phyloP scores from a whole-genome alignment of 2,113 vertebrate species.

The Halcyon senegalensis region DNA sequence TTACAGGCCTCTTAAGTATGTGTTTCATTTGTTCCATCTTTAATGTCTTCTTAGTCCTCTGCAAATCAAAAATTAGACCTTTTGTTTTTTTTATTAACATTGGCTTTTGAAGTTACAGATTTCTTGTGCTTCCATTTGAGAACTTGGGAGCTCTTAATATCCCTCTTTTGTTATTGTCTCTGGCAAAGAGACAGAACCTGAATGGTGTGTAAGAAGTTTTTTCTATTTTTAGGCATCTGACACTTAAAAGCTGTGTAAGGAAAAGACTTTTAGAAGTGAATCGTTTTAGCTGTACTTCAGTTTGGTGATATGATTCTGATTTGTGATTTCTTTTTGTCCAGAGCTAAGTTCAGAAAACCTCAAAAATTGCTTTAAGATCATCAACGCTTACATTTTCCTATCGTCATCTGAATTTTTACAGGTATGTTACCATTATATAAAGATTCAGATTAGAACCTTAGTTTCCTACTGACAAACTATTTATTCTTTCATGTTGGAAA shows the following conservation, averaged over 20 bases:
- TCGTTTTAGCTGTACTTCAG: neutral
- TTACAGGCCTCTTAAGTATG: neutral
- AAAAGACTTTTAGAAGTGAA: neutral
- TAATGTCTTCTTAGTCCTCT: neutral
- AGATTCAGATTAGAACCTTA: neutral
- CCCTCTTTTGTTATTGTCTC: neutral
- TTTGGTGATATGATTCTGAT: neutral
- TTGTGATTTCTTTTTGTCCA: conserved; percentile 72
- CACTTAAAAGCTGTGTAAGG: neutral
- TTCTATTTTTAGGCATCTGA: neutral
- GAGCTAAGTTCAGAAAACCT: conserved; percentile 95
- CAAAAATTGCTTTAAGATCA: conserved; percentile 94
- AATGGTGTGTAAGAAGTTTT: neutral
- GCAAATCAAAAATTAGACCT: neutral
- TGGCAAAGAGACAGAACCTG: neutral
- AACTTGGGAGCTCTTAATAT: neutral
- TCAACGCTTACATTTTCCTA: conserved; percentile 93
- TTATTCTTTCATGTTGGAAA: neutral
- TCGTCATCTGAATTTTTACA: conserved; percentile 93
- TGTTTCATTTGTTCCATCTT: neutral
- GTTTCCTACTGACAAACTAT: neutral
- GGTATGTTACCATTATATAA: conserved; percentile 75
- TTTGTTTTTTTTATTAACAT: neutral
- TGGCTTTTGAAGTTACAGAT: neutral
- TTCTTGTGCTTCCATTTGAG: neutral